Evolutionary conservation across 2,113 vertebrate genomes (phyloP), one percentile per base, ranked within the genome.

Genomic region (Pelmatolapia mariae): DNA sequence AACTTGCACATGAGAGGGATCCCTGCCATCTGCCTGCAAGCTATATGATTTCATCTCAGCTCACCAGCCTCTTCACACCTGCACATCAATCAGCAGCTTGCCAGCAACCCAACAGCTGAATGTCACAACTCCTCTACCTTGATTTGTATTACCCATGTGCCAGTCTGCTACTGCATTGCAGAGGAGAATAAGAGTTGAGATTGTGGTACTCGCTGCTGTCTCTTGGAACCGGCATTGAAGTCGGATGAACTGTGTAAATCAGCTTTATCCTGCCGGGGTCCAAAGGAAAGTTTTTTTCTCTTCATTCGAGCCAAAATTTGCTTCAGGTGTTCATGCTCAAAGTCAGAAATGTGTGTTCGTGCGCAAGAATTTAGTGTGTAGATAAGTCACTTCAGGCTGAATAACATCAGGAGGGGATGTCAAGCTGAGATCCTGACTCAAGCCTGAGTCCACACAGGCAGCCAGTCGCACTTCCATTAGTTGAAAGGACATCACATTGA

Each of bases 161-260:
- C 59, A 15, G 47, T 86, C 76, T 88, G 80, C 91, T 81, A 61
- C 90, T 86, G 92, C 92, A 92, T 81, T 93, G 94, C 93, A 88
- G 91, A 86, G 90, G 87, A 91, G 84, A 86, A 82, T 63, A 19
- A 82, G 68, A 15, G 80, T 88, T 85, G n/a, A 63, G 76, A 38
- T 82, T 45, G 31, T 29, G 33, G 13, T 53, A 86, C 36, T 73
- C 54, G 54, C 12, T 68, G 50, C 63, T 81, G 73, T 56, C 36
- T 26, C 18, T 80, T 56, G 68, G 66, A 81, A 80, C 80, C 80
- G 4, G 36, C 29, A 53, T 84, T 88, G 52, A 86, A 81, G 87
- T 81, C 79, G 56, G 81, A 87, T 93, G 68, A 87, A 85, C 45
- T 63, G 47, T 45, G 85, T 29, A 59, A 76, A 57, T 89, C 22